A percentile compares a stretch with the other conserved stretches of the same genome.
Evolutionary conservation across 2,113 vertebrate species (phyloP).

Genomic region (Aythya baeri): DNA sequence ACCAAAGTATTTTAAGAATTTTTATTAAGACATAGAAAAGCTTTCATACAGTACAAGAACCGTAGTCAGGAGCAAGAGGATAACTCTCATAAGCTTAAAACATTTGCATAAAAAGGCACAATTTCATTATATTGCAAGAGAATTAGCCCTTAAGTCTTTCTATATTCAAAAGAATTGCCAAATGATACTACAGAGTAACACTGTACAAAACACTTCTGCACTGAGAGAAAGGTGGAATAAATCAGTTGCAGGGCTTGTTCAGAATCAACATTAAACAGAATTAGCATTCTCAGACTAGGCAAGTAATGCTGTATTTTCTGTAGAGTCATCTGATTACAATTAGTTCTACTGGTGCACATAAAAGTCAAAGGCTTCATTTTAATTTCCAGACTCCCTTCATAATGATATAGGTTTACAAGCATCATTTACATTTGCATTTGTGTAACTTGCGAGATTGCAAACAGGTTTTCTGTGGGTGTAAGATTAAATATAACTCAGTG

Average conservation of each 20-base stretch:
- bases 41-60: neutral
- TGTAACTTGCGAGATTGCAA: conserved; percentile 2
- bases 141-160: neutral
- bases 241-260: neutral
- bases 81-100: neutral
- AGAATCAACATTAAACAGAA: neutral
- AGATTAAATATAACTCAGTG: conserved; percentile 34
- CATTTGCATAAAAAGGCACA: neutral
- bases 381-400: neutral
- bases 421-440: neutral
- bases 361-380: neutral
- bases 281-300: neutral
- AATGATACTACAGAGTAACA: neutral
- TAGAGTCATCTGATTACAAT: neutral
- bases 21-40: neutral
- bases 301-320: neutral
- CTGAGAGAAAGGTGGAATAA: neutral
- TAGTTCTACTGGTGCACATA: neutral
- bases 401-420: neutral
- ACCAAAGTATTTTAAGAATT: neutral
- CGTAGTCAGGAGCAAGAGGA: neutral
- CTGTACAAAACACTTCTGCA: neutral
- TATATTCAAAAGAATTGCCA: neutral
- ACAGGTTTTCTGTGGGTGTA: conserved; percentile 54
- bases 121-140: neutral